phyloP scores from a whole-genome alignment of 2,113 vertebrate genomes.

The Gadus macrocephalus region DNA sequence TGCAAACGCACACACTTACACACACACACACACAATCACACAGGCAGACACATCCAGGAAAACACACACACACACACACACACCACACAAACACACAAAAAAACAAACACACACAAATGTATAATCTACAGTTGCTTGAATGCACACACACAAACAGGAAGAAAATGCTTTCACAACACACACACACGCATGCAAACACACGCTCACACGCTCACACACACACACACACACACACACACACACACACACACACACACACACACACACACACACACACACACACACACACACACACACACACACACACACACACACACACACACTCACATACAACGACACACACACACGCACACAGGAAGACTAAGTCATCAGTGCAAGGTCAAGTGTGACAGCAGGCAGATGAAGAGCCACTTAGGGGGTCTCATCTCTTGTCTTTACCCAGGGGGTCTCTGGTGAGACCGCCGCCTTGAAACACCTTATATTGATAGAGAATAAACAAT shows the following conservation, averaged over 20 bases:
- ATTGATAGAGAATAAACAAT: slow-evolving; percentile 48
- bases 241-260: no score
- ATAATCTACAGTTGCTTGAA: background rate
- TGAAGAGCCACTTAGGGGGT: slow-evolving; percentile 55
- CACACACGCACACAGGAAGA: slow-evolving; percentile 6
- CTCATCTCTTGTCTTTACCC: slow-evolving; percentile 48
- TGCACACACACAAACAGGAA: background rate
- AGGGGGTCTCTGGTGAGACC: slow-evolving; percentile 27
- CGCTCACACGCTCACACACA: no score
- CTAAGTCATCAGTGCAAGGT: slow-evolving; percentile 49
- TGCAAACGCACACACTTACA: background rate
- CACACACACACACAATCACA: background rate
- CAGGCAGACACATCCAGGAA: no score
- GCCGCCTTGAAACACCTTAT: slow-evolving; percentile 35
- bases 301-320: slow-evolving; percentile 10
- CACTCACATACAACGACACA: background rate
- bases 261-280: no score
- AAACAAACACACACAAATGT: background rate
- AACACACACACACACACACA: no score
- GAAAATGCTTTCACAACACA: no score
- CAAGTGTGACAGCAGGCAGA: slow-evolving; percentile 55
- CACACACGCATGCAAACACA: no score
- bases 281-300: no score
- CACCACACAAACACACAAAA: no score
- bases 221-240: no score